Evolutionary conservation across 2,113 vertebrate genomes (phyloP).

Genomic region (Melanerpes formicivorus): DNA sequence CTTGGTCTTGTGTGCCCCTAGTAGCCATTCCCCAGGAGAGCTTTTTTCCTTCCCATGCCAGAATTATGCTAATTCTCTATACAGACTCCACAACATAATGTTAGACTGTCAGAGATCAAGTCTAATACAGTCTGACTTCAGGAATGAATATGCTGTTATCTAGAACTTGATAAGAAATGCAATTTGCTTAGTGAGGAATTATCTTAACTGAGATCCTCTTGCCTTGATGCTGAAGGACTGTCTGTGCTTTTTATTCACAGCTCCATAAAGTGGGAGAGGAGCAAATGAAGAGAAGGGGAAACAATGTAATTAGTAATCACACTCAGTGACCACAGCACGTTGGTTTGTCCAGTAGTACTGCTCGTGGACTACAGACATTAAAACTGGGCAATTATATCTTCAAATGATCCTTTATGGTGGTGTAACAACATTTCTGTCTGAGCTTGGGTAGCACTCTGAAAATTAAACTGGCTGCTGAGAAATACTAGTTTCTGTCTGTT

Average conservation of each 20-base stretch:
- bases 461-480: slow-evolving; percentile 12
- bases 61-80: background rate
- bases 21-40: background rate
- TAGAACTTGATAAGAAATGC: background rate
- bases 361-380: background rate
- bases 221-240: slow-evolving; percentile 1
- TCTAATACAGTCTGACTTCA: background rate
- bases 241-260: background rate
- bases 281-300: background rate
- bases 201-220: background rate
- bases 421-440: background rate
- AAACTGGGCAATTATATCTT: slow-evolving; percentile 8
- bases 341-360: background rate
- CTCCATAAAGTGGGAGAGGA: background rate
- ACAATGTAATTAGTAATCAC: background rate
- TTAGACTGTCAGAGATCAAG: background rate
- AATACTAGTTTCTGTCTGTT: slow-evolving; percentile 6
- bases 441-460: slow-evolving; percentile 5
- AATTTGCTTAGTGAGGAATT: background rate
- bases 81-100: background rate
- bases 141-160: background rate
- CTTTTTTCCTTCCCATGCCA: background rate
- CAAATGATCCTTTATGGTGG: background rate
- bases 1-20: background rate
- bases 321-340: background rate